These are phyloP conservation scores for Litoditis marina DNA, from an alignment of 2,888 invertebrate genomes.

Conservation along the genomic window DNA sequence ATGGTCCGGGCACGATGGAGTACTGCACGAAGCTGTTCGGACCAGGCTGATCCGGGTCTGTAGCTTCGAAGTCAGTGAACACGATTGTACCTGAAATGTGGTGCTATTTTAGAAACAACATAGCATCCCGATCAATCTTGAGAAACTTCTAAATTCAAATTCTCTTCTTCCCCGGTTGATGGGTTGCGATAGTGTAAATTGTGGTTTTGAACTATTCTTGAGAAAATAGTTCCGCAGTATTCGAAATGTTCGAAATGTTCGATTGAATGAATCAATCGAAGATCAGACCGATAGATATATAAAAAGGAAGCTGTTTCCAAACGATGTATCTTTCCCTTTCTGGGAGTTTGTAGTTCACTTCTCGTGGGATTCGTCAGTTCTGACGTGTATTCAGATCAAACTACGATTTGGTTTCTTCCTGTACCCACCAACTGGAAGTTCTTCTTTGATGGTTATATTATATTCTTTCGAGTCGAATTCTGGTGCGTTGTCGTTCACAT, in stretches of 20 bases:
- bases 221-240: no score
- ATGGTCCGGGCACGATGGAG: slow-evolving; percentile 40
- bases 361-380: background rate
- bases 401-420: no score
- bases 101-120: no score
- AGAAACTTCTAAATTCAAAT: no score
- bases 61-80: slow-evolving; percentile 54
- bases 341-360: background rate
- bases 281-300: background rate
- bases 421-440: slow-evolving; percentile 55
- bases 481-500: slow-evolving; percentile 60
- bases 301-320: background rate
- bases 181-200: no score
- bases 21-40: slow-evolving; percentile 58
- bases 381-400: background rate
- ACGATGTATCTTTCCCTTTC: background rate
- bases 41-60: slow-evolving; percentile 56
- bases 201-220: no score
- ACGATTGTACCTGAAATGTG: slow-evolving; percentile 54
- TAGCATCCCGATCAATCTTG: background rate
- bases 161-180: no score
- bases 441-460: slow-evolving; percentile 52
- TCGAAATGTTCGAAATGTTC: no score
- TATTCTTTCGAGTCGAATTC: slow-evolving; percentile 52
- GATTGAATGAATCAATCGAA: background rate